Evolutionary conservation across 2,113 vertebrate species (phyloP).

Genomic region (Geococcyx californianus): DNA sequence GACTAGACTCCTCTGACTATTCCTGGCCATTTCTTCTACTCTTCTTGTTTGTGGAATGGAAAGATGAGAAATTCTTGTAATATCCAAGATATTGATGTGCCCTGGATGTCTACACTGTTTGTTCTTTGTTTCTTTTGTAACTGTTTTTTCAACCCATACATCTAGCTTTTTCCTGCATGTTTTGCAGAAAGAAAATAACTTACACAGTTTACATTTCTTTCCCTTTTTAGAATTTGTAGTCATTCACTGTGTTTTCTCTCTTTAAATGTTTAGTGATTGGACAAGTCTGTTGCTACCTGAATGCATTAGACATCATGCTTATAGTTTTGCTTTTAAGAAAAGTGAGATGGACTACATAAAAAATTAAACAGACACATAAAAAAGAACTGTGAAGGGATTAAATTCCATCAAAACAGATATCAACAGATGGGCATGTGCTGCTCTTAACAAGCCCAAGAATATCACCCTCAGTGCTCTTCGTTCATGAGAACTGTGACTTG

Average conservation of each 20-base stretch:
- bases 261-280: neutral
- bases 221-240: neutral
- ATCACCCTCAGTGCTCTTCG: neutral
- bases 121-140: neutral
- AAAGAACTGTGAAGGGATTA: neutral
- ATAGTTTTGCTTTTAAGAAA: neutral
- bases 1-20: neutral
- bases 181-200: neutral
- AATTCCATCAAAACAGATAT: constrained; percentile 30
- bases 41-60: neutral
- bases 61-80: neutral
- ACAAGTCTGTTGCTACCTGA: neutral
- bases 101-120: neutral
- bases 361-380: neutral
- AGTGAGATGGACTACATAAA: neutral
- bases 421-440: neutral
- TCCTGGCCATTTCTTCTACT: neutral
- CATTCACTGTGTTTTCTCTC: neutral
- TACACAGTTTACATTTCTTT: neutral
- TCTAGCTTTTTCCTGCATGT: neutral
- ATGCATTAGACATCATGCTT: neutral
- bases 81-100: neutral
- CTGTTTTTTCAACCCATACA: neutral
- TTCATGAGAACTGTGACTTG: neutral
- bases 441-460: neutral